A percentile compares a stretch with the other conserved stretches of the same genome.
phyloP scores from a whole-genome alignment of 2,797 vertebrate genomes.

The Mico argentatus region DNA sequence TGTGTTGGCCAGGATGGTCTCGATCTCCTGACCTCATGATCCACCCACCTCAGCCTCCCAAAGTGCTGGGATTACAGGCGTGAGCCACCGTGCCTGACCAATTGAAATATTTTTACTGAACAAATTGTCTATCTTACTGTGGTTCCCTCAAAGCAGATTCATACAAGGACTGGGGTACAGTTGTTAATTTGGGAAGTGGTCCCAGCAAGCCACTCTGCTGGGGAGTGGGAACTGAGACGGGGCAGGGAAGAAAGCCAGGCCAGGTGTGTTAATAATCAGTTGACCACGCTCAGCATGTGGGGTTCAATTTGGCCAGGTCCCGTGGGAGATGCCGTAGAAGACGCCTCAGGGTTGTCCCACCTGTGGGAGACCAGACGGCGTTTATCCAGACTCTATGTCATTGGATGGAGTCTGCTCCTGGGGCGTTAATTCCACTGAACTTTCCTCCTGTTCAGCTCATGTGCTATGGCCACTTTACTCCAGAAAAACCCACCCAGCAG shows the following conservation, averaged over 20 bases:
- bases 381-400: background rate
- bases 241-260: background rate
- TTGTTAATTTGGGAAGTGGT: background rate
- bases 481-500: background rate
- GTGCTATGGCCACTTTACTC: background rate
- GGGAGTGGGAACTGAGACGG: too few relatives aligned
- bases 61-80: too few relatives aligned
- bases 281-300: accelerated
- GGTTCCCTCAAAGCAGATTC: background rate
- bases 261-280: background rate
- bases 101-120: background rate
- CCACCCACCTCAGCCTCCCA: too few relatives aligned
- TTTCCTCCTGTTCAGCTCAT: background rate
- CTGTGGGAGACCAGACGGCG: accelerated
- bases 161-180: background rate
- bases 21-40: too few relatives aligned
- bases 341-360: background rate
- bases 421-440: background rate
- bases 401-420: background rate
- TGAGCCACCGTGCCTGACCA: too few relatives aligned
- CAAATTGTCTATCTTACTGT: background rate
- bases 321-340: background rate
- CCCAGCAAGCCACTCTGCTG: background rate
- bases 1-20: too few relatives aligned
- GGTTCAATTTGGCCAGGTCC: background rate